These are phyloP conservation scores for Poecile montanus DNA, from an alignment of 2,797 vertebrate species.

Conservation along the genomic window DNA sequence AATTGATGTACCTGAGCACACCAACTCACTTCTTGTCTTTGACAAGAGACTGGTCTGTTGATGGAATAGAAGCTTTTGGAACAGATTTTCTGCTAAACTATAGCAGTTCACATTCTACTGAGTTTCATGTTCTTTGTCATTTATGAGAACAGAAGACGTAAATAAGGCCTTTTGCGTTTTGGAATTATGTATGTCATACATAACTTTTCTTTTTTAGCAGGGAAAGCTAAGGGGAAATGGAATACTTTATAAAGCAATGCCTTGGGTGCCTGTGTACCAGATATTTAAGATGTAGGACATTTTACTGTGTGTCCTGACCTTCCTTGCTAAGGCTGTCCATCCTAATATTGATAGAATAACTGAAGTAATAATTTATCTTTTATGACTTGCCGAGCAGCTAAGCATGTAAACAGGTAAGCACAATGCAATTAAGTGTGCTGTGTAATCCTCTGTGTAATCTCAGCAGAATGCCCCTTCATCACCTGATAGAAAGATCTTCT, in stretches of 20 bases:
- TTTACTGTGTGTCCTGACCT: not conserved
- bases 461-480: not conserved
- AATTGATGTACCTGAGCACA: not conserved
- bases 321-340: not conserved
- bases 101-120: not conserved
- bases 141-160: not conserved
- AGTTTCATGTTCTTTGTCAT: not conserved
- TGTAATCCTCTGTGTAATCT: not conserved
- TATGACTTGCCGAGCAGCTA: not conserved
- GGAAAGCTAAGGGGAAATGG: not conserved
- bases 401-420: not conserved
- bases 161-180: not conserved
- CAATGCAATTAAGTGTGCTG: not conserved
- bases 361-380: not conserved
- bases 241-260: not conserved
- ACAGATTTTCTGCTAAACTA: not conserved
- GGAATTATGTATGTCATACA: not conserved
- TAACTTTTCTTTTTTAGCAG: not conserved
- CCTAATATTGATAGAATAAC: not conserved
- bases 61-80: not conserved
- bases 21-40: not conserved
- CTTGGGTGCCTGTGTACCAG: not conserved
- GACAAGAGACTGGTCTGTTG: not conserved
- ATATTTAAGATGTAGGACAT: not conserved
- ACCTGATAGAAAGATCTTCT: not conserved